Base-by-base conservation (phyloP, 2,797 vertebrate species). In the Dermochelys coriacea region DNA sequence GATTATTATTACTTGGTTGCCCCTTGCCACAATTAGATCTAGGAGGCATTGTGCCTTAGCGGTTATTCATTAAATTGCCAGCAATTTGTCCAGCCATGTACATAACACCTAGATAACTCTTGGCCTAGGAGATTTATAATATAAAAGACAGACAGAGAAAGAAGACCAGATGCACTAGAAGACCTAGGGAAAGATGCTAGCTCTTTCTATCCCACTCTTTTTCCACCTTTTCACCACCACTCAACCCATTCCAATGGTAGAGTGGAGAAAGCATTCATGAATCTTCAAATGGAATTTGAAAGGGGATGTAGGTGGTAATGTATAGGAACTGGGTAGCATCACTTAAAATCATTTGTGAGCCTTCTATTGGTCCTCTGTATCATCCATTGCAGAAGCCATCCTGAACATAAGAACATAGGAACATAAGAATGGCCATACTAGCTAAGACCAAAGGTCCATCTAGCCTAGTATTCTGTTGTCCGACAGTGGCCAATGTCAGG, bases 261-360 rank as follows among this genome's bases (percentile, higher is more conserved):
- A 31, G 47, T 59, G 19, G 18, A 49, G 25, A 82, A 77, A 34
- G 6, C 14, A 41, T 37, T 71, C 3, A 85, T 34, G 4, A 52
- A 78, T 34, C 14, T 27, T 5, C 9, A 21, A 82, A 55, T 37
- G 37, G 19, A 2, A 6, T 88, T 31, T 41, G n/a, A 85, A 82
- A 47, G 51, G 10, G 37, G 80, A 25, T 12, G 29, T 5, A 15
- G 11, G 50, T 31, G 1, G 29, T 3, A 2, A 3, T 47, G 64
- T 68, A n/a, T 51, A 57, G 37, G 5, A 21, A 57, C 57, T 45
- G 29, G 47, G 18, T 27, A 59, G 47, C 81, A 23, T 4, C 1
- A 1, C 3, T 85, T 47, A 51, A 50, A 7, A 9, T 0, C 0
- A 2, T 82, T 78, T 57, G 71, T 2, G 55, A 57, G 31, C 11